These are phyloP conservation scores for Oryzias celebensis DNA, from an alignment of 2,113 vertebrate genomes.

Conservation along the genomic window DNA sequence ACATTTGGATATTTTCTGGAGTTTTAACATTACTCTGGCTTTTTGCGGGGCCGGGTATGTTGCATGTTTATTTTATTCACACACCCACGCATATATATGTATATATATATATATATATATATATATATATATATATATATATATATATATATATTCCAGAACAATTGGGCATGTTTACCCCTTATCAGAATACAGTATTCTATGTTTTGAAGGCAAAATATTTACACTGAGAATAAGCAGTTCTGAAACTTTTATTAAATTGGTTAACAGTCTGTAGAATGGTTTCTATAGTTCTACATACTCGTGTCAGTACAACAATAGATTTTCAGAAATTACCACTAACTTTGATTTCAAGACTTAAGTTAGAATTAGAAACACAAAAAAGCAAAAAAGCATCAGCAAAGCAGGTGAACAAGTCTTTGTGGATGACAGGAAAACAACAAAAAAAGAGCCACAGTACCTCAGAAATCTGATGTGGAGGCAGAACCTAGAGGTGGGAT, in stretches of 20 bases:
- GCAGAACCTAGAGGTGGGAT: constrained; percentile 3
- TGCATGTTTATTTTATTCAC: neutral
- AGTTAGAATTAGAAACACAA: neutral
- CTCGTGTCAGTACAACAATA: too few relatives aligned
- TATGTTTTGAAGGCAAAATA: too few relatives aligned
- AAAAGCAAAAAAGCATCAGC: neutral
- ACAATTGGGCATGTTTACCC: too few relatives aligned
- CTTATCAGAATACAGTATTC: too few relatives aligned
- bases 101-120: too few relatives aligned
- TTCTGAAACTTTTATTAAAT: too few relatives aligned
- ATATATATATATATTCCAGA: too few relatives aligned
- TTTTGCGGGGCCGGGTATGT: constrained; percentile 64
- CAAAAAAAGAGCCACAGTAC: neutral
- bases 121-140: too few relatives aligned
- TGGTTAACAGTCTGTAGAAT: too few relatives aligned
- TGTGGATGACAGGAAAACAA: neutral
- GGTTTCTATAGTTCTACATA: too few relatives aligned
- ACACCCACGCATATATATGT: too few relatives aligned
- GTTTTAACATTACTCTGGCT: constrained; percentile 46
- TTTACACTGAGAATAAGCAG: too few relatives aligned
- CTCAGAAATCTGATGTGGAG: neutral
- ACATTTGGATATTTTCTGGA: constrained; percentile 53
- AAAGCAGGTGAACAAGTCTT: neutral
- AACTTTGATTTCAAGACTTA: neutral
- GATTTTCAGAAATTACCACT: neutral